Evolutionary conservation across 2,888 invertebrate genomes (phyloP), one percentile per base, ranked within the genome.

Genomic region (Sabatieria punctata): DNA sequence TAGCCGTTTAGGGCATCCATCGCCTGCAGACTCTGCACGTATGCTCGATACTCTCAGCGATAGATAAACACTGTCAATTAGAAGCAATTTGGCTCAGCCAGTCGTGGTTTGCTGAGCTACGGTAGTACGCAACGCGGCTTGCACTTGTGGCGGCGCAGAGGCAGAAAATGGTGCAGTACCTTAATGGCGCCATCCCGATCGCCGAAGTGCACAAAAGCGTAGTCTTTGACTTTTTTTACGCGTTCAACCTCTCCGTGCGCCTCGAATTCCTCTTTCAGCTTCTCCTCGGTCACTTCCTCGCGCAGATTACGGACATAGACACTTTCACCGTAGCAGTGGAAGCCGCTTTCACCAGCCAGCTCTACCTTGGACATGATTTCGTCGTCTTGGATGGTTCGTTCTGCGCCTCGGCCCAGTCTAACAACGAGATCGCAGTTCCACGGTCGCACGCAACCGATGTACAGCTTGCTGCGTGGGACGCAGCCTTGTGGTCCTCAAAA

Each of bases 341-440:
- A 97, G 52, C 93, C 95, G 73, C 75, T 95, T 95, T 67, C 82
- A 78, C 68, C 97, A 80, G 70, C 93, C 93, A 73, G 93, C 95
- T 30, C 15, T 46, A 82, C 82, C 78, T 95, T 93, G 62, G 88
- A 81, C 95, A 97, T 97, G 50, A 89, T 91, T 71, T 88, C 88
- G 72, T 88, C 86, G 71, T 95, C 93, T 36, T 93, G 77, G 46
- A 56, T 35, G 95, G 95, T 71, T 97, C 95, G 67, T 95, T 95
- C 72, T 95, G 91, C 49, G 95, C 93, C 74, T 97, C 97, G 48
- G 97, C 97, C 97, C 97, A 97, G 72, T 97, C 95, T 58, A 15
- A 95, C 95, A 71, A 95, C 93, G 67, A 97, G 88, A 77, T 97
- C 95, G 77, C 91, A 89, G 73, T 88, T 88, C 91, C 93, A 97